phyloP scores from a whole-genome alignment of 1,140 invertebrate genomes.

The Sminthurides bifidus region DNA sequence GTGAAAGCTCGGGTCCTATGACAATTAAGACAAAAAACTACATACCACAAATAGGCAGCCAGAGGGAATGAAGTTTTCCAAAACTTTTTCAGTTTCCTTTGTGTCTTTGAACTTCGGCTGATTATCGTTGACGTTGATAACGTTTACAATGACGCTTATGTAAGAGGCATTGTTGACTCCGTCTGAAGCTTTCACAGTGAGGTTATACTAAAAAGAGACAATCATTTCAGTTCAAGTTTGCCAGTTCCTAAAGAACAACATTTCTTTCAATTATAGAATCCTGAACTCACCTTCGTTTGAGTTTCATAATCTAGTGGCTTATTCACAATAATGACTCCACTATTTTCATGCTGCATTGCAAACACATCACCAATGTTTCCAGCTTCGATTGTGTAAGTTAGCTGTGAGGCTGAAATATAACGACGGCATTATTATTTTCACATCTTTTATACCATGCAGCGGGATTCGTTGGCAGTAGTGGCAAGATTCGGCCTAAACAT shows the following conservation, averaged over 20 bases:
- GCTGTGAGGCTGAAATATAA: slow-evolving; percentile 48
- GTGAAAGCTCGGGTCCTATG: not conserved
- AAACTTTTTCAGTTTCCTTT: slow-evolving; percentile 52
- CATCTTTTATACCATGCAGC: slow-evolving; percentile 5
- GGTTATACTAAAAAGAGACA: slow-evolving; percentile 45
- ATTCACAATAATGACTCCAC: slow-evolving; percentile 65
- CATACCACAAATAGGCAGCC: slow-evolving; percentile 50
- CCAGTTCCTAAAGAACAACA: slow-evolving; percentile 1
- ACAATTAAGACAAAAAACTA: slow-evolving; percentile 8
- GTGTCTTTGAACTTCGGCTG: slow-evolving; percentile 57
- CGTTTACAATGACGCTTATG: slow-evolving; percentile 60
- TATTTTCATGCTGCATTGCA: slow-evolving; percentile 50
- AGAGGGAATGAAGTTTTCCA: slow-evolving; percentile 45
- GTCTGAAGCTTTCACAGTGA: slow-evolving; percentile 65
- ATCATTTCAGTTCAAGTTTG: slow-evolving; percentile 7
- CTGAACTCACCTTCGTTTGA: slow-evolving; percentile 44
- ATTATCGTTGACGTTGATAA: slow-evolving; percentile 72
- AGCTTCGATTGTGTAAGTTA: slow-evolving; percentile 61
- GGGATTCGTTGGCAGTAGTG: not conserved
- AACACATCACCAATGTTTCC: slow-evolving; percentile 68
- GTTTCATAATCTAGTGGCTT: slow-evolving; percentile 72
- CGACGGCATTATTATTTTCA: not conserved
- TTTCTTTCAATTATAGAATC: slow-evolving; percentile 1
- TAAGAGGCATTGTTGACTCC: slow-evolving; percentile 59
- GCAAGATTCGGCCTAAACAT: not conserved